Percentiles rank a stretch among this genome's conserved stretches.
Evolutionary conservation across 2,888 invertebrate genomes (phyloP).

Genomic region (Diadromus collaris): DNA sequence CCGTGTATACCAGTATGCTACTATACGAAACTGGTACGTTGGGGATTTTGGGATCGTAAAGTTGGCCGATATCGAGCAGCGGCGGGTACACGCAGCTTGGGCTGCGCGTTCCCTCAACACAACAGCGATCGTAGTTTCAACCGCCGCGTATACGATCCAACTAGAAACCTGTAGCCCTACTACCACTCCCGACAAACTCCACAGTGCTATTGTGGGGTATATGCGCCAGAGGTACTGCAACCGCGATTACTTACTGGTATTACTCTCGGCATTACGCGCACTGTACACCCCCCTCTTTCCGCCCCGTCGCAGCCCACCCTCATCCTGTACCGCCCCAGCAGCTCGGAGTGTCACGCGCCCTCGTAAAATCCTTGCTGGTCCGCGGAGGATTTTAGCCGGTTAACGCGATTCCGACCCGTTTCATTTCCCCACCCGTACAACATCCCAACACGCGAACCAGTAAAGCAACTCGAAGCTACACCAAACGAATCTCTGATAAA

Average conservation of each 20-base stretch:
- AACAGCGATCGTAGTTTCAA: constrained; percentile 48
- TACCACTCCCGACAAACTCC: constrained; percentile 35
- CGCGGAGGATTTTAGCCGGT: constrained; percentile 47
- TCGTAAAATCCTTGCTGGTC: constrained; percentile 58
- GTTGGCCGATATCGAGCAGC: constrained; percentile 56
- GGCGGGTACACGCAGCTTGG: constrained; percentile 35
- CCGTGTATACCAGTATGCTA: constrained; percentile 35
- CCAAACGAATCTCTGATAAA: constrained; percentile 38
- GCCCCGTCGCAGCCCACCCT: neutral
- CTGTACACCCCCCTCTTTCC: neutral
- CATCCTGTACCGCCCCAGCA: neutral
- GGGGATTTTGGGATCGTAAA: constrained; percentile 64
- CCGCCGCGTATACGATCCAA: constrained; percentile 38
- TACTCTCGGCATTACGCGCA: constrained; percentile 60
- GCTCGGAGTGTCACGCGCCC: constrained; percentile 58
- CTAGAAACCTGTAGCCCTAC: constrained; percentile 24
- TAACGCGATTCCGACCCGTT: constrained; percentile 42
- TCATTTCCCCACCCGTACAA: constrained; percentile 22
- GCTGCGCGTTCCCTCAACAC: constrained; percentile 50
- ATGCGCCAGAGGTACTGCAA: constrained; percentile 47
- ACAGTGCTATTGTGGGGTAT: constrained; percentile 27
- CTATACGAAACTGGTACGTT: constrained; percentile 44
- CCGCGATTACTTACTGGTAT: constrained; percentile 64
- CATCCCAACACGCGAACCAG: constrained; percentile 31
- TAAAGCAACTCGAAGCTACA: constrained; percentile 32